Base-by-base conservation (phyloP, 2,888 invertebrate genomes). In the Polylopha cassiicola region DNA sequence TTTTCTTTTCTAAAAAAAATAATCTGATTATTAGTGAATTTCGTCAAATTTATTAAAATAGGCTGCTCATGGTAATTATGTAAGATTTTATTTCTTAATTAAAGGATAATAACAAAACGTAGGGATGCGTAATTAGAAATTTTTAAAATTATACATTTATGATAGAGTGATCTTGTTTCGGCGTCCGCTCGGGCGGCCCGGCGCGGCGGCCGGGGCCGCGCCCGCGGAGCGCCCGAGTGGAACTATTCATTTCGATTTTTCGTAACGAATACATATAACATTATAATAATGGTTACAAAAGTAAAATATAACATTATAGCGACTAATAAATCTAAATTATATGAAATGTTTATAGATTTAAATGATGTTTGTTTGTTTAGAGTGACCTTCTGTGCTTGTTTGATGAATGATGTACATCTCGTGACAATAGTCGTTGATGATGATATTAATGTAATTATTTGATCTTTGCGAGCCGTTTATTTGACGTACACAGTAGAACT, bases 91-190 rank as follows among this genome's bases (percentile, higher is more conserved):
- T 84, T 85, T 84, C 78, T 82, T 82, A 84, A 82, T 81, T 84
- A 82, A 84, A 84, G 53, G 80, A 84, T 85, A 84, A 84, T 84
- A 85, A 84, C 79, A 80, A 84, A 77, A 81, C 72, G 82, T 85
- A 85, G 85, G 73, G 70, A 81, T 78, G 85, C 85, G 82, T 85
- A 84, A 85, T 84, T 85, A 85, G 85, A 81, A 64, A 75, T 84
- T 85, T 85, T 84, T 82, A 84, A 85, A 84, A 82, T 82, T 84
- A 85, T 85, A 84, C 84, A 82, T 82, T 85, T 81, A 85, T 75
- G 68, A 81, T 85, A 84, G 78, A 71, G 73, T 77, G 68, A 75
- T 62, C 61, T 80, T 74, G 73, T 69, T 71, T 75, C 71, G 52
- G 62, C 65, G 71, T 69, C 58, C 69, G 63, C 66, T 65, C 63